Evolutionary conservation across 1,140 invertebrate species (phyloP), one percentile per base, ranked within the genome.

Genomic region (Anagrus nilaparvatae): DNA sequence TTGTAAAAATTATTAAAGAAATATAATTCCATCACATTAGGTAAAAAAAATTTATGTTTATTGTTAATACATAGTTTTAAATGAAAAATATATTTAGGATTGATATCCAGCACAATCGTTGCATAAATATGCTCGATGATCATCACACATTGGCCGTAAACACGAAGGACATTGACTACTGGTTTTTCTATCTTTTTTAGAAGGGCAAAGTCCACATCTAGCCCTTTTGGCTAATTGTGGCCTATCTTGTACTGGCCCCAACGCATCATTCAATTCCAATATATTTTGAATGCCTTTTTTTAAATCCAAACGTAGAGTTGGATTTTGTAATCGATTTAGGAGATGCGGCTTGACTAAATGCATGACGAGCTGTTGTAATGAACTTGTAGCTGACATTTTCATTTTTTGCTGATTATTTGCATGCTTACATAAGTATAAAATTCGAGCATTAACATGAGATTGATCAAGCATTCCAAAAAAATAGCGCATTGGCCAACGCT

Each of bases 401-500:
- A 19, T 21, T 4, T 3, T 9, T 7, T 35, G 19, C 14, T 24
- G 21, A 4, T 17, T 13, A 18, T 28, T 38, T 23, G 16, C 5
- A 14, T 25, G 10, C 14, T 38, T 25, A 28, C 29, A 42, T 2
- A 19, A 23, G 6, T 16, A 42, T 10, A 48, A 29, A 39, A 49
- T 40, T 29, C 31, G 18, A 2, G 47, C 33, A 42, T 49, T 49
- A 13, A 45, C 39, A 12, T 1, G 13, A 23, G 47, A 32, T 35
- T 40, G 41, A 29, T 50, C 44, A 13, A 50, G 48, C 34, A 52
- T 52, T 0, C 41, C 44, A 33, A 41, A 44, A 39, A 48, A 52
- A 14, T 42, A 12, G 10, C 42, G 20, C 45, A 64, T 48, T n/a
- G 67, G 60, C 62, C 63, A 66, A 30, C 62, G 43, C 8, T 49